phyloP scores from a whole-genome alignment of 2,888 invertebrate genomes.

The Netelia fuscicornis region DNA sequence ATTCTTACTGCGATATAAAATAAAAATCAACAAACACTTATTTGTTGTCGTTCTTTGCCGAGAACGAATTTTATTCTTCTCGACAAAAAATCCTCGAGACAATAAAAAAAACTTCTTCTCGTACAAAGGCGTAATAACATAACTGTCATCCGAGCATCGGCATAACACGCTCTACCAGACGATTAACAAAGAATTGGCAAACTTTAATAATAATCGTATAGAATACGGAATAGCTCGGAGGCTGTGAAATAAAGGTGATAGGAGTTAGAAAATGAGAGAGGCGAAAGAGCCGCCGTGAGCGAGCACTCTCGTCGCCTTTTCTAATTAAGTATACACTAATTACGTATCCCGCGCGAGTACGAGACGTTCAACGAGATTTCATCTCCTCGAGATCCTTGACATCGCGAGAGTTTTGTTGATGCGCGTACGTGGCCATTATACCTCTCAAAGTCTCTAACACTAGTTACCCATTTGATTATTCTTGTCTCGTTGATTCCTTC shows the following conservation, averaged over 20 bases:
- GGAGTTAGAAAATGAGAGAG: conserved; percentile 15
- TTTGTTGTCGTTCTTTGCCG: no score
- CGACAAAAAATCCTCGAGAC: not conserved
- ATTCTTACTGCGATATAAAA: no score
- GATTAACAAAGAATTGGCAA: not conserved
- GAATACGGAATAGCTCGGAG: not conserved
- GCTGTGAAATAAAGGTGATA: conserved; percentile 17
- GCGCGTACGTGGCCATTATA: conserved; percentile 53
- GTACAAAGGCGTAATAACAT: not conserved
- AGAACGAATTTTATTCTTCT: not conserved
- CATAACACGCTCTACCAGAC: no score
- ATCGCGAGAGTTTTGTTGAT: conserved; percentile 28
- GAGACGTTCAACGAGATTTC: conserved; percentile 58
- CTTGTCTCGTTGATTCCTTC: conserved; percentile 22
- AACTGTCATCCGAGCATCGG: not conserved
- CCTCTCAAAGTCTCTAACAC: not conserved
- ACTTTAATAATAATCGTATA: not conserved
- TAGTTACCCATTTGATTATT: conserved; percentile 35
- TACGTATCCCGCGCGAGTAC: conserved; percentile 63
- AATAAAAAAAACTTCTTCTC: not conserved
- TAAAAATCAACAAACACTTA: no score
- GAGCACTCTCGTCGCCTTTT: conserved; percentile 59
- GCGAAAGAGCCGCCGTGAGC: conserved; percentile 6
- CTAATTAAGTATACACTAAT: conserved; percentile 64
- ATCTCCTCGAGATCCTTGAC: conserved; percentile 27